Conservation (phyloP, 2,797 vertebrate genomes). For the Peromyscus nudipes region DNA sequence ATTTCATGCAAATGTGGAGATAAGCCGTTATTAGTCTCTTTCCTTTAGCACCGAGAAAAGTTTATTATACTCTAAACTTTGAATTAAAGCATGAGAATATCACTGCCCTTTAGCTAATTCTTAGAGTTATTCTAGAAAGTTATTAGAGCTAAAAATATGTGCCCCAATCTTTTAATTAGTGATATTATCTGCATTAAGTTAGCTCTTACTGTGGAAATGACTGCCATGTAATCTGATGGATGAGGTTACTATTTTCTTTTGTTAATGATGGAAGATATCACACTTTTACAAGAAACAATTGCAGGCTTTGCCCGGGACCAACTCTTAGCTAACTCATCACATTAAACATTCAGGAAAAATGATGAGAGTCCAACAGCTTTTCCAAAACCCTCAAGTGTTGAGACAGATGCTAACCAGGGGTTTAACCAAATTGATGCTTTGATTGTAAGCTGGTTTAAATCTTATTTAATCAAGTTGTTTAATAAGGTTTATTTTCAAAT, state of each 20-base stretch:
- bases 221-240: neutral
- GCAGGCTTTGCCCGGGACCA: neutral
- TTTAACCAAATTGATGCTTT: conserved; percentile 59
- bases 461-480: conserved; percentile 81
- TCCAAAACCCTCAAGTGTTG: conserved; percentile 69
- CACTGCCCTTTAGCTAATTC: neutral
- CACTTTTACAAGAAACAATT: conserved; percentile 56
- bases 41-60: conserved; percentile 31
- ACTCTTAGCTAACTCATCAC: conserved; percentile 31
- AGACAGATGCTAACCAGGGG: neutral
- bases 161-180: conserved; percentile 54
- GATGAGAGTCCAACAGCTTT: neutral
- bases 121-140: conserved; percentile 42
- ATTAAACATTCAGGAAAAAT: neutral
- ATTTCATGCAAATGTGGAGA: conserved; percentile 49
- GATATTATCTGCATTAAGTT: conserved; percentile 56
- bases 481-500: conserved; percentile 81
- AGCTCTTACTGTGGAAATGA: conserved; percentile 41
- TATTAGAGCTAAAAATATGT: neutral
- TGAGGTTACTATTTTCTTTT: neutral
- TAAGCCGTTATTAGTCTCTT: conserved; percentile 50
- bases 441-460: conserved; percentile 29
- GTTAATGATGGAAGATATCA: neutral
- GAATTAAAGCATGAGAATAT: conserved; percentile 62
- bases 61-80: conserved; percentile 60